Evolutionary conservation across 37 sponge, comb jelly and placozoan species (phyloP).

Genomic region (Crambe crambe): DNA sequence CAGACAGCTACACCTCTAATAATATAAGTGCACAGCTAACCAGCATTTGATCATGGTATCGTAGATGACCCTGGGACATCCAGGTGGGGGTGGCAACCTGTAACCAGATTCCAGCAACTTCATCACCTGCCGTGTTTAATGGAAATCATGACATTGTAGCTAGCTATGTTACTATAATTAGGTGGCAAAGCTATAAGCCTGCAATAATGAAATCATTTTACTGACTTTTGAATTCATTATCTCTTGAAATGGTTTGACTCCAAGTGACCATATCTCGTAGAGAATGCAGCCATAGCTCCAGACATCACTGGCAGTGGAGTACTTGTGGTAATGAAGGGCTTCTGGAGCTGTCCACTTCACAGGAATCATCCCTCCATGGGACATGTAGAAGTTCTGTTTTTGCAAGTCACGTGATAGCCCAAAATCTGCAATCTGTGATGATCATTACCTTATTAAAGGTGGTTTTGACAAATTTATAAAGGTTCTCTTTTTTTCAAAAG

Average conservation of each 20-base stretch:
- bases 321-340: constrained; percentile 4
- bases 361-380: constrained; percentile 4
- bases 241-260: constrained; percentile 1
- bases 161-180: neutral
- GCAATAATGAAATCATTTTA: neutral
- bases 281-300: constrained; percentile 14
- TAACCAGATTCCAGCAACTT: neutral
- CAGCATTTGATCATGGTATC: constrained; percentile 8
- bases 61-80: constrained; percentile 2
- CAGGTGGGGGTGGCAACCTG: constrained; percentile 11
- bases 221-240: neutral
- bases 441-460: neutral
- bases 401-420: constrained; percentile 7
- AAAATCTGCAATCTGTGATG: constrained; percentile 11
- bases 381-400: neutral
- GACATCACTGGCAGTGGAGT: constrained; percentile 16
- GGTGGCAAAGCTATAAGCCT: neutral
- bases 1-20: no score
- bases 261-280: constrained; percentile 16
- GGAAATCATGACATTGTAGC: neutral
- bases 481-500: neutral
- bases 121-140: neutral
- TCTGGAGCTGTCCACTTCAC: constrained; percentile 15
- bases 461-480: neutral
- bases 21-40: no score